Conservation (phyloP, 2,888 invertebrate genomes). For the Microctonus brassicae region DNA sequence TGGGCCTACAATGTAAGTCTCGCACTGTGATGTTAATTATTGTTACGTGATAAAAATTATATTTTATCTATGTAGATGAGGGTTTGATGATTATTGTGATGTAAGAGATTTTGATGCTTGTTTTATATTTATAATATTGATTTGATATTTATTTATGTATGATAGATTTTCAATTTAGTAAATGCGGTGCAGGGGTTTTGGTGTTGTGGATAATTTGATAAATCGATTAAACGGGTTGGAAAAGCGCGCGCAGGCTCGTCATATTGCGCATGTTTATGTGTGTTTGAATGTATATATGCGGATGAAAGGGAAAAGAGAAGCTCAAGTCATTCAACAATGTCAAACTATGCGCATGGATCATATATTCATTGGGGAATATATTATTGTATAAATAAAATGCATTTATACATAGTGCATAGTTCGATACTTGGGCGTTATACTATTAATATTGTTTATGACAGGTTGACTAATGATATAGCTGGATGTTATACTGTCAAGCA, state of each 20-base stretch:
- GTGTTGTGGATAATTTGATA: no score
- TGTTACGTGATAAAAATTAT: slow-evolving; percentile 18
- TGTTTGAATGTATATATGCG: background rate
- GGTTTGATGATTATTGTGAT: no score
- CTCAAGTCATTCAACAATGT: slow-evolving; percentile 66
- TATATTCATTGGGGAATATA: slow-evolving; percentile 50
- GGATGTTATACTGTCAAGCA: slow-evolving; percentile 55
- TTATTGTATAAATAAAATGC: slow-evolving; percentile 69
- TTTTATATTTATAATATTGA: no score
- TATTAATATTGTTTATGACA: slow-evolving; percentile 69
- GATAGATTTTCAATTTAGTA: no score
- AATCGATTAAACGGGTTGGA: slow-evolving; percentile 30
- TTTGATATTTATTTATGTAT: no score
- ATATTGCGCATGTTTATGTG: background rate
- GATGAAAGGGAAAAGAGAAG: slow-evolving; percentile 5
- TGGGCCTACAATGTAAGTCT: slow-evolving; percentile 55
- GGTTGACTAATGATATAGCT: slow-evolving; percentile 67
- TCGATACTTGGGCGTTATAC: slow-evolving; percentile 60
- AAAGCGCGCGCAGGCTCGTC: background rate
- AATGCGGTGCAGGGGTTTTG: no score
- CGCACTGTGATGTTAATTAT: slow-evolving; percentile 56
- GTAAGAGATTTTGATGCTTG: no score
- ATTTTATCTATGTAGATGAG: no score
- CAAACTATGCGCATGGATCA: slow-evolving; percentile 34
- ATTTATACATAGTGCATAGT: slow-evolving; percentile 65